Conservation (phyloP, 1,140 invertebrate species). For the Lethocerus indicus region DNA sequence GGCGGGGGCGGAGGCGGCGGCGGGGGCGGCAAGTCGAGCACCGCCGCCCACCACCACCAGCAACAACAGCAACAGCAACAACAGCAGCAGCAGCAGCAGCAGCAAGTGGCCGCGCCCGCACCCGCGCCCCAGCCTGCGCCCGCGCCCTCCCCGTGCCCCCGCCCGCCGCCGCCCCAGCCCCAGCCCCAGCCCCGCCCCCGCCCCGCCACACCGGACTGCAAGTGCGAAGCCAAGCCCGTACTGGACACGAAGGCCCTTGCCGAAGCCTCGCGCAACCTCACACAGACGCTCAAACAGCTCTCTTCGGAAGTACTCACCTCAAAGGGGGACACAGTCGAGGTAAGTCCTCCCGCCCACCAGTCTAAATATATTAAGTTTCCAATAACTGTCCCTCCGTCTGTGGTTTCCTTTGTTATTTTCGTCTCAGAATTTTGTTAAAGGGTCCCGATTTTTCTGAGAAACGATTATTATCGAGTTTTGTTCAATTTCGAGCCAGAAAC, state of each 20-base stretch:
- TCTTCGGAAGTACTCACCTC: conserved; percentile 70
- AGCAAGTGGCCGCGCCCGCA: conserved; percentile 3
- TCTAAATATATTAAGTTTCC: too few species aligned
- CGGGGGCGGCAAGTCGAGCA: neutral
- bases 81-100: neutral
- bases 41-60: neutral
- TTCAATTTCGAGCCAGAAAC: too few species aligned
- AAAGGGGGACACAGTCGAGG: conserved; percentile 18
- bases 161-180: conserved; percentile 8
- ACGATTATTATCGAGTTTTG: too few species aligned
- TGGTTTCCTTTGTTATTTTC: too few species aligned
- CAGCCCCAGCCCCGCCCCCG: conserved; percentile 1
- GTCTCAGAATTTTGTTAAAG: too few species aligned
- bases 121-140: conserved; percentile 8
- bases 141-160: conserved; percentile 11
- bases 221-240: conserved; percentile 22
- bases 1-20: conserved; percentile 15
- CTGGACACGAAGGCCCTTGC: conserved; percentile 59
- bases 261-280: conserved; percentile 78
- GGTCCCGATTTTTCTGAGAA: too few species aligned
- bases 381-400: too few species aligned
- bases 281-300: conserved; percentile 76
- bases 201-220: conserved; percentile 18
- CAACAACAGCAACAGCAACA: conserved; percentile 14
- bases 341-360: neutral